Conservation (phyloP, 2,113 vertebrate genomes). For the Agapornis roseicollis region DNA sequence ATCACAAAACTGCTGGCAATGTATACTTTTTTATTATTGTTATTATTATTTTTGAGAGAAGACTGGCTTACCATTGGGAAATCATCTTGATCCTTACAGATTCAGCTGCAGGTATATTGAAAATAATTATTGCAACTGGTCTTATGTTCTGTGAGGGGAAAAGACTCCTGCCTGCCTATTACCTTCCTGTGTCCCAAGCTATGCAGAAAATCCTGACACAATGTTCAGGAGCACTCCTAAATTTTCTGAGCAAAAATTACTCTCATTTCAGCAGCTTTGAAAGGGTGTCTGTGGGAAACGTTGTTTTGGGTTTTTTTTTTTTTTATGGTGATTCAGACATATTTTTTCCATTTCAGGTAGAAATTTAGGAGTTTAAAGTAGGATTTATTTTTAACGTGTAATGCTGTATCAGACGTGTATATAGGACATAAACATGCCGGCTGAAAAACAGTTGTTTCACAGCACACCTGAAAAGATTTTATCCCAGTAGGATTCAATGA, state of each 20-base stretch:
- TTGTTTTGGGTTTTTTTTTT: no score
- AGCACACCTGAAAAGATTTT: slow-evolving; percentile 56
- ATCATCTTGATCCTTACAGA: slow-evolving; percentile 3
- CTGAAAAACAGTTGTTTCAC: slow-evolving; percentile 18
- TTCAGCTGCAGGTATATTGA: neutral
- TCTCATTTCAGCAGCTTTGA: slow-evolving; percentile 2
- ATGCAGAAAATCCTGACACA: neutral
- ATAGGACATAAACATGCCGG: neutral
- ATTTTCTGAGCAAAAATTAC: neutral
- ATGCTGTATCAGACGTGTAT: neutral
- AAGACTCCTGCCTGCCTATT: neutral
- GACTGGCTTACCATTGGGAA: neutral
- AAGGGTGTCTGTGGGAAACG: neutral
- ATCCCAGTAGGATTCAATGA: slow-evolving; percentile 34
- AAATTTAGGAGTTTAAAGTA: slow-evolving; percentile 29
- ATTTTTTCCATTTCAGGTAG: slow-evolving; percentile 6
- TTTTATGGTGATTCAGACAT: neutral
- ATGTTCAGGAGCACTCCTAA: neutral
- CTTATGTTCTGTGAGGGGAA: neutral
- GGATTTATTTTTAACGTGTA: slow-evolving; percentile 40
- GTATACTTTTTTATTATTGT: neutral
- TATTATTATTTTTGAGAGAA: slow-evolving; percentile 11
- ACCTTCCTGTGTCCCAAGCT: neutral
- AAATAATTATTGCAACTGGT: neutral
- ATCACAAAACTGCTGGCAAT: neutral